Conservation (phyloP, 2,888 invertebrate species). For the Hypomecis punctinalis region DNA sequence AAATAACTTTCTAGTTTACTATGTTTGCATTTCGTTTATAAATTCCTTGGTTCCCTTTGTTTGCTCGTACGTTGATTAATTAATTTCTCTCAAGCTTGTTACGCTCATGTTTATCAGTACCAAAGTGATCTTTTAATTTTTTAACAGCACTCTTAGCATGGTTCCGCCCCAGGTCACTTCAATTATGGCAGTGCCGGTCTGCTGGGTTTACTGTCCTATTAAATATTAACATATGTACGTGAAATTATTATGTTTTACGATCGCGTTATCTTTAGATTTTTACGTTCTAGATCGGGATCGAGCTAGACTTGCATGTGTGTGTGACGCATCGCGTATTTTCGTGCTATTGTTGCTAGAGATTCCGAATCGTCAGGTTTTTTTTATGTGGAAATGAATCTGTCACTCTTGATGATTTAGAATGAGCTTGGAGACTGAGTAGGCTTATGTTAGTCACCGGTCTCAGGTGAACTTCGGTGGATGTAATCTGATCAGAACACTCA, state of each 20-base stretch:
- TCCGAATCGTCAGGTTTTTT: slow-evolving; percentile 17
- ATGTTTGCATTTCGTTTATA: slow-evolving; percentile 11
- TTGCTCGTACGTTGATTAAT: slow-evolving; percentile 33
- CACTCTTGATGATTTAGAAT: slow-evolving; percentile 15
- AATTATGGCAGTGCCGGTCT: slow-evolving; percentile 70
- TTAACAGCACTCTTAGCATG: slow-evolving; percentile 50
- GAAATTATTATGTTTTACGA: slow-evolving; percentile 48
- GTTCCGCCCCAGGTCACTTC: slow-evolving; percentile 35
- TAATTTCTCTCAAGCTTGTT: slow-evolving; percentile 29
- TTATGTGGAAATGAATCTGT: slow-evolving; percentile 27
- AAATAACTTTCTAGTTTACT: not conserved
- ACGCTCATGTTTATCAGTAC: slow-evolving; percentile 41
- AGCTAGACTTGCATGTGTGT: slow-evolving; percentile 20
- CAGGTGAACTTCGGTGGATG: slow-evolving; percentile 5
- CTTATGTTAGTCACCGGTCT: slow-evolving; percentile 24
- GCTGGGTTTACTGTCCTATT: slow-evolving; percentile 77
- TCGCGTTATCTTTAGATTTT: slow-evolving; percentile 36
- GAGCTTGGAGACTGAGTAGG: slow-evolving; percentile 4
- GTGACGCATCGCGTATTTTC: slow-evolving; percentile 31
- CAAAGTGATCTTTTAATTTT: slow-evolving; percentile 58
- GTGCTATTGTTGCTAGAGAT: slow-evolving; percentile 29
- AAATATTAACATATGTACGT: slow-evolving; percentile 61
- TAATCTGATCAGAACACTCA: slow-evolving; percentile 16
- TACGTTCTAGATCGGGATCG: slow-evolving; percentile 30
- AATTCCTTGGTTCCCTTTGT: slow-evolving; percentile 17